Evolutionary conservation across 1,140 invertebrate genomes (phyloP).

Genomic region (Euura lappo): DNA sequence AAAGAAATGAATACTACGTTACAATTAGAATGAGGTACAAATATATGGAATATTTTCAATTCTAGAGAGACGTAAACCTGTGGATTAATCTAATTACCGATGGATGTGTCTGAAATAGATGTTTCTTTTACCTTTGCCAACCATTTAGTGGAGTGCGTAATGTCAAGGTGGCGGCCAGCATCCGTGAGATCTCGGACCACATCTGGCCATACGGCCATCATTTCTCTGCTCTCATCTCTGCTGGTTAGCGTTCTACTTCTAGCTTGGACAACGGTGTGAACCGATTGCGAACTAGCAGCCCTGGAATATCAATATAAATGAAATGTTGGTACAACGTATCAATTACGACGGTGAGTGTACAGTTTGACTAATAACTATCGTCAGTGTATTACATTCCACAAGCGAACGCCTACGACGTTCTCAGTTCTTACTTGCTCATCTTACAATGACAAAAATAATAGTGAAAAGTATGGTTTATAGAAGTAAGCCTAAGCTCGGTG

Average conservation of each 20-base stretch:
- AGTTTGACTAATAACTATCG: constrained; percentile 12
- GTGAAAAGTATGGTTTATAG: no score
- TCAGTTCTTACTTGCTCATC: not conserved
- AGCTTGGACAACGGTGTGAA: constrained; percentile 63
- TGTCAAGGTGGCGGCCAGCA: constrained; percentile 71
- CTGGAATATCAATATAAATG: constrained; percentile 26
- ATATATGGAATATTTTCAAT: no score
- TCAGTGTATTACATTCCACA: not conserved
- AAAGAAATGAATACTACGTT: not conserved
- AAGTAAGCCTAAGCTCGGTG: no score
- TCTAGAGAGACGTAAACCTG: no score
- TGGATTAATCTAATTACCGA: not conserved
- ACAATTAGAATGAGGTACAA: not conserved
- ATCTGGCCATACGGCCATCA: constrained; percentile 87
- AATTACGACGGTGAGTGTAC: constrained; percentile 9
- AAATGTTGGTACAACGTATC: not conserved
- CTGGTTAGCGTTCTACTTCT: constrained; percentile 66
- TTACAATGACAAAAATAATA: not conserved
- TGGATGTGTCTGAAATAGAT: no score
- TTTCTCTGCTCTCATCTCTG: constrained; percentile 83
- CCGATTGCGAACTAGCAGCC: constrained; percentile 30
- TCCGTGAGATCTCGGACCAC: constrained; percentile 82
- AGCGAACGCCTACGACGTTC: no score
- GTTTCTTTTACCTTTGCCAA: constrained; percentile 70
- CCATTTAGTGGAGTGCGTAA: constrained; percentile 80